Conservation (phyloP, 1,140 invertebrate genomes). For the Thalassaphorura encarpata region DNA sequence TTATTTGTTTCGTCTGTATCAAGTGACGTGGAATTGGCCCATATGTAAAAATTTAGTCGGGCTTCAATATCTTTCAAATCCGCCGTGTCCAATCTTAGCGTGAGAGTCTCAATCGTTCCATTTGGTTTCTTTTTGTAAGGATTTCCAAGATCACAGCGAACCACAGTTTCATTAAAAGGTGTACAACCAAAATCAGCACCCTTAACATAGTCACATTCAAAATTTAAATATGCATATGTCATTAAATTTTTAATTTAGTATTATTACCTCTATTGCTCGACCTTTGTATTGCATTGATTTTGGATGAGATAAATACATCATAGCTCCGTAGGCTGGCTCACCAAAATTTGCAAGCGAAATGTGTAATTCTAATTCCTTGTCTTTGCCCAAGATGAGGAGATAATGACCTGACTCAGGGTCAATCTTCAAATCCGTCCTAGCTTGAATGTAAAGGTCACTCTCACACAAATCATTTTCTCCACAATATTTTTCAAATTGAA, state of each 20-base stretch:
- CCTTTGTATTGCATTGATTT: constrained; percentile 67
- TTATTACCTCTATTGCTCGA: constrained; percentile 40
- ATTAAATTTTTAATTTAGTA: constrained; percentile 1
- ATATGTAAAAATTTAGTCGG: constrained; percentile 57
- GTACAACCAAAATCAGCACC: constrained; percentile 21
- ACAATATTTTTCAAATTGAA: constrained; percentile 86
- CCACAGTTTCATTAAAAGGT: constrained; percentile 53
- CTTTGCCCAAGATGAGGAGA: constrained; percentile 55
- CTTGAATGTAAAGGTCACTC: constrained; percentile 65
- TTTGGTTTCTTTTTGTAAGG: constrained; percentile 59
- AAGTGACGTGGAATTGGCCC: constrained; percentile 77
- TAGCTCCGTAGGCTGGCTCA: constrained; percentile 85
- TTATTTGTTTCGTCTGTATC: constrained; percentile 49
- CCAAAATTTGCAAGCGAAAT: constrained; percentile 63
- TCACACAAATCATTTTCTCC: constrained; percentile 79
- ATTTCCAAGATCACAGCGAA: constrained; percentile 76
- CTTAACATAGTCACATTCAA: constrained; percentile 23
- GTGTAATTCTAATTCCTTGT: constrained; percentile 63
- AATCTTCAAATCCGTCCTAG: constrained; percentile 49
- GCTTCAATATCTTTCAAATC: constrained; percentile 57
- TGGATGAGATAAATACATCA: constrained; percentile 68
- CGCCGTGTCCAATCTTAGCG: constrained; percentile 68
- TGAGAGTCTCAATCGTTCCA: constrained; percentile 44
- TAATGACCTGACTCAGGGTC: constrained; percentile 33
- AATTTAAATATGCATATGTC: neutral